These are phyloP conservation scores for Drosophila asahinai DNA, from an alignment of 1,140 invertebrate genomes.

Conservation along the genomic window DNA sequence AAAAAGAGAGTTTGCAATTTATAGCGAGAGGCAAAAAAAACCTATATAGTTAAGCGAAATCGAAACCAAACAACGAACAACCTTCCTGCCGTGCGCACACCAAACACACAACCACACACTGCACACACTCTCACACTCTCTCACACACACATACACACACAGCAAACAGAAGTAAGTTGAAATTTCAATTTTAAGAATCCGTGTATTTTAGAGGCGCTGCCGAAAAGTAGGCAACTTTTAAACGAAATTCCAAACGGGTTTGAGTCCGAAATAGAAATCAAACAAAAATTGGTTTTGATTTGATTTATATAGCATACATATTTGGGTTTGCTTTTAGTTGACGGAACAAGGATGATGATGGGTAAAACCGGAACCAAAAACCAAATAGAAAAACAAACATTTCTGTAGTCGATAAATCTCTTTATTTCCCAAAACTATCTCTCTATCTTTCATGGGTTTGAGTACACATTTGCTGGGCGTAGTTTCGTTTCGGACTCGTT, in stretches of 20 bases:
- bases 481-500: constrained; percentile 38
- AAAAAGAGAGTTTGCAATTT: constrained; percentile 33
- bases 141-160: constrained; percentile 3
- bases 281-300: not conserved
- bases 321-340: constrained; percentile 17
- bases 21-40: constrained; percentile 6
- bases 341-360: constrained; percentile 10
- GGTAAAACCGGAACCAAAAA: constrained; percentile 6
- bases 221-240: constrained; percentile 59
- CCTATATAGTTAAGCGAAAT: constrained; percentile 17
- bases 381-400: constrained; percentile 8
- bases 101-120: constrained; percentile 14
- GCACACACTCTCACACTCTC: not conserved
- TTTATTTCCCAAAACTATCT: constrained; percentile 17
- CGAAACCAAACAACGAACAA: constrained; percentile 44
- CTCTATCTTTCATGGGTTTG: constrained; percentile 47
- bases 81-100: constrained; percentile 78
- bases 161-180: constrained; percentile 14
- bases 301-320: constrained; percentile 13
- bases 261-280: constrained; percentile 14
- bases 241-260: constrained; percentile 1
- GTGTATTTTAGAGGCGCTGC: constrained; percentile 23
- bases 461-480: constrained; percentile 32
- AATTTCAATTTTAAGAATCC: constrained; percentile 3
- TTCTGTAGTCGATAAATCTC: constrained; percentile 39